A percentile compares a stretch with the other conserved stretches of the same genome.
These are phyloP conservation scores for Pantherophis guttatus DNA, from an alignment of 2,113 vertebrate genomes.

Conservation along the genomic window DNA sequence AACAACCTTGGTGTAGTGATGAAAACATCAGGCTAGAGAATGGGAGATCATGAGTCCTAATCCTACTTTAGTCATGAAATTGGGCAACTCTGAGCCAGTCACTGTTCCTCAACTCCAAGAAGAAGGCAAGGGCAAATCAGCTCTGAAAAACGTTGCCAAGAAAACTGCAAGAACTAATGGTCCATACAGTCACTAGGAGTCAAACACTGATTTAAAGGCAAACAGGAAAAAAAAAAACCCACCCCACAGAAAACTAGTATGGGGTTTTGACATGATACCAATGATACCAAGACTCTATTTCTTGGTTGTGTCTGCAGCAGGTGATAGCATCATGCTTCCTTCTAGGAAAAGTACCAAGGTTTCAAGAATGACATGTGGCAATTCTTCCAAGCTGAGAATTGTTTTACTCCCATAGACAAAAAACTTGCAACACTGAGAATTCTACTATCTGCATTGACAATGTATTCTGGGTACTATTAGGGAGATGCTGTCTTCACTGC, in stretches of 20 bases:
- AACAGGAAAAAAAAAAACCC: neutral
- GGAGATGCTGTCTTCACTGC: neutral
- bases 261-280: neutral
- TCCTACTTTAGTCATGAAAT: neutral
- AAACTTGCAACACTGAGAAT: too few relatives aligned
- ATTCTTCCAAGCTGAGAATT: too few relatives aligned
- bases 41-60: neutral
- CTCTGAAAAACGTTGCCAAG: neutral
- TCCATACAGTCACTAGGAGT: neutral
- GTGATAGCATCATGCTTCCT: neutral
- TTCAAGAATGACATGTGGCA: too few relatives aligned
- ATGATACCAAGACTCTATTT: neutral
- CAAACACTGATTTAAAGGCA: neutral
- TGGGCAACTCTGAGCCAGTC: neutral
- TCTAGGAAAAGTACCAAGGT: neutral
- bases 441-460: too few relatives aligned
- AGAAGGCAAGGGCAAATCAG: neutral
- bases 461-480: too few relatives aligned
- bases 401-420: too few relatives aligned
- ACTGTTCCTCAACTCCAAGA: neutral
- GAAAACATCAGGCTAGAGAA: neutral
- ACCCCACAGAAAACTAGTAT: neutral
- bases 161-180: neutral
- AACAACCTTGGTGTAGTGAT: neutral
- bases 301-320: neutral